Evolutionary conservation across 2,888 invertebrate species (phyloP), one percentile per base, ranked within the genome.

Genomic region (Plemyria rubiginata): DNA sequence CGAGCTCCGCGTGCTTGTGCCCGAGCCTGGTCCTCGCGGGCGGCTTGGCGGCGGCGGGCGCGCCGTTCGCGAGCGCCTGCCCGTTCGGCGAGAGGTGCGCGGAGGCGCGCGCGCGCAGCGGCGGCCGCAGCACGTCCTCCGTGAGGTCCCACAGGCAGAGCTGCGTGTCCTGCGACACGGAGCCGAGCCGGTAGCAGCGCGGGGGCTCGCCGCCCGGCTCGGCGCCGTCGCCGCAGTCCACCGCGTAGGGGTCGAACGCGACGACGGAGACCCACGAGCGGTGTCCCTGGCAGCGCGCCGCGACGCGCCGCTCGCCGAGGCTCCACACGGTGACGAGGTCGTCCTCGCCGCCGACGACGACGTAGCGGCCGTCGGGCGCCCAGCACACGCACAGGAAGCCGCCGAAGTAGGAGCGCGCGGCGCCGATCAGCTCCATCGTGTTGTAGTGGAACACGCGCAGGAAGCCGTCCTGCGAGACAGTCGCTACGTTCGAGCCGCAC

Each of bases 91-190:
- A 84, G 4, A 87, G 75, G 49, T 87, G 87, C 4, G 91, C 84
- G 32, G 93, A 92, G 6, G 90, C 92, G 2, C 92, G 76, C 68
- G 91, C 85, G 4, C 92, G 74, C 4, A 85, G 90, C n/a, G 97
- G 96, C 78, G 96, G 96, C 73, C 95, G 93, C 60, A 99, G 89
- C 62, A 98, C 96, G 82, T 99, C 99, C 84, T 99, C 98, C 12
- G 99, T 99, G 65, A 99, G 95, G 85, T 99, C 99, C 99, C 99
- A 99, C 70, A 99, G 93, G 89, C 99, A 99, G 71, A 99, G 92
- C 86, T 98, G 98, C 48, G 99, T 99, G 90, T 99, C 99, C 87
- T 99, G 99, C 38, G 99, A 98, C 0, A 99, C 98, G 68, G 98
- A 98, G 36, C 98, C 99, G 68, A 99, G 93, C 70, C 98, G 93